These are phyloP conservation scores for Lucifuga dentata DNA, from an alignment of 2,113 vertebrate genomes.

Conservation along the genomic window DNA sequence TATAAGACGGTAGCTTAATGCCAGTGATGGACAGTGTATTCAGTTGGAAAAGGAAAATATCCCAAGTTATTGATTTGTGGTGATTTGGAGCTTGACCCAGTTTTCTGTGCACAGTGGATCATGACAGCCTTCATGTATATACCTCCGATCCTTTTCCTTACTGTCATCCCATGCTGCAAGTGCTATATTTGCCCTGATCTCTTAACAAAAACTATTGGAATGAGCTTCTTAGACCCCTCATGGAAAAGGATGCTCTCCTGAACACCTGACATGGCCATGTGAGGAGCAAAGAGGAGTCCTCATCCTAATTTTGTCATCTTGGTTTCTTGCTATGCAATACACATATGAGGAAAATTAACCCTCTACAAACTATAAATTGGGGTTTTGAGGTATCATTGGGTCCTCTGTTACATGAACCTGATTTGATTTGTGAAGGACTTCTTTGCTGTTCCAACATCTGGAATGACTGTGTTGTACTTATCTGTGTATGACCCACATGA, in stretches of 20 bases:
- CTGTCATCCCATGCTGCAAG: conserved; percentile 28
- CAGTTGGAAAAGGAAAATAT: conserved; percentile 47
- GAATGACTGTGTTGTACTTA: conserved; percentile 73
- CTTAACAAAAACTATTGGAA: conserved; percentile 35
- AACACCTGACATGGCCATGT: conserved; percentile 20
- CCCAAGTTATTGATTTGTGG: conserved; percentile 50
- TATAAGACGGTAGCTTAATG: conserved; percentile 47
- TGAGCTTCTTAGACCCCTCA: conserved; percentile 30
- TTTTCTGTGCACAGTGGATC: conserved; percentile 58
- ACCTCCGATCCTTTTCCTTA: conserved; percentile 47
- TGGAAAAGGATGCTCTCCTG: conserved; percentile 44
- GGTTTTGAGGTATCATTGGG: conserved; percentile 36
- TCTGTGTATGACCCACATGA: conserved; percentile 68
- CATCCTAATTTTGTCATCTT: conserved; percentile 57
- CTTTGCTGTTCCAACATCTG: conserved; percentile 80
- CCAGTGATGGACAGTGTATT: conserved; percentile 51
- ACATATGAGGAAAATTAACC: conserved; percentile 55
- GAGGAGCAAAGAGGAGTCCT: conserved; percentile 17
- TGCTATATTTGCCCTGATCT: conserved; percentile 57
- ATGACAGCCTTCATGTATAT: conserved; percentile 70
- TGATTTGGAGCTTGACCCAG: conserved; percentile 43
- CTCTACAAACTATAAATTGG: conserved; percentile 36
- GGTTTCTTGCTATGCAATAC: conserved; percentile 86
- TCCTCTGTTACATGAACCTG: conserved; percentile 49
- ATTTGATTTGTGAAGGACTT: conserved; percentile 75